A percentile compares a stretch with the other conserved stretches of the same genome.
These are phyloP conservation scores for Argya squamiceps DNA, from an alignment of 2,797 vertebrate species.

Conservation along the genomic window DNA sequence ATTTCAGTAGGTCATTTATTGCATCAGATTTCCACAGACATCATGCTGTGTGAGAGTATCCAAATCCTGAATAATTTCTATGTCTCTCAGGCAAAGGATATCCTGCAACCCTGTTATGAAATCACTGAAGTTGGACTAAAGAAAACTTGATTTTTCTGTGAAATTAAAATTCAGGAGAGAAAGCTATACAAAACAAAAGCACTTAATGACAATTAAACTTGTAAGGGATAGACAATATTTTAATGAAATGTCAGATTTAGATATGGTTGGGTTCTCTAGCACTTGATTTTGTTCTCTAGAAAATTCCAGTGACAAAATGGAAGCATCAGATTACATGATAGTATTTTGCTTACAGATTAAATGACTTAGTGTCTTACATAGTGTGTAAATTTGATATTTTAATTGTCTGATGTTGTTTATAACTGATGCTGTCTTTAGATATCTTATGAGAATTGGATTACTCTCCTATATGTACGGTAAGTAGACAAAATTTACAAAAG, in stretches of 20 bases:
- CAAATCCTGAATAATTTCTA: not conserved
- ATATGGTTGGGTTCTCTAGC: not conserved
- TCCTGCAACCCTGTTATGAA: not conserved
- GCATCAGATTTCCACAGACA: not conserved
- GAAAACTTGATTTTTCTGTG: not conserved
- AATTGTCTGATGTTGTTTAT: not conserved
- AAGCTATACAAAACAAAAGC: not conserved
- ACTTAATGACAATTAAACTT: not conserved
- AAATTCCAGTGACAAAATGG: not conserved
- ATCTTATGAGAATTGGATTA: not conserved
- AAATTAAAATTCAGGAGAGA: not conserved
- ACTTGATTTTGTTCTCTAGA: not conserved
- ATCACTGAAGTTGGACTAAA: not conserved
- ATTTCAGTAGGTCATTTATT: not conserved
- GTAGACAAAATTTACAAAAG: not conserved
- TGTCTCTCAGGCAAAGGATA: not conserved
- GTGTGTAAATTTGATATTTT: not conserved
- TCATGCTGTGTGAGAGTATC: not conserved
- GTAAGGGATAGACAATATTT: not conserved
- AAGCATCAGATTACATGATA: not conserved
- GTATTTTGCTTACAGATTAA: not conserved
- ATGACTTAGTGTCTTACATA: not conserved
- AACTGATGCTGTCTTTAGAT: not conserved
- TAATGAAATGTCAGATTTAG: not conserved
- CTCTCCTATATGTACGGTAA: rapidly evolving